These are phyloP conservation scores for Rhagoletis zephyria DNA, from an alignment of 1,140 invertebrate species.

Conservation along the genomic window DNA sequence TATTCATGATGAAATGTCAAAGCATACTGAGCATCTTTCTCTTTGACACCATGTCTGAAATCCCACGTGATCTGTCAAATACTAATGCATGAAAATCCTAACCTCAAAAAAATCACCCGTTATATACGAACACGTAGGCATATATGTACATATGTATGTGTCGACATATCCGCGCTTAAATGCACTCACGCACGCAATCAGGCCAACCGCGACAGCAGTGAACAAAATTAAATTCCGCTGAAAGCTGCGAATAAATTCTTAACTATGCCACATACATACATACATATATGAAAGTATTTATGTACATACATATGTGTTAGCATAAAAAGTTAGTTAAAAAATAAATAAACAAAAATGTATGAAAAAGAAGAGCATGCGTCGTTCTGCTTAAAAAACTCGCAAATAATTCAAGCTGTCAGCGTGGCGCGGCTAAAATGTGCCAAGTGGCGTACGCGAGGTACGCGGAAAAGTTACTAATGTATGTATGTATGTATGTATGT, in stretches of 20 bases:
- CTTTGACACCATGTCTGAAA: no score
- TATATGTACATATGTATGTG: not conserved
- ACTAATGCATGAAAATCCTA: no score
- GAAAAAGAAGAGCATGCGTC: not conserved
- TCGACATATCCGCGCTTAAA: not conserved
- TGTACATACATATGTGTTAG: not conserved
- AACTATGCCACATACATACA: not conserved
- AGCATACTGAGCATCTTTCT: no score
- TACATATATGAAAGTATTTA: not conserved
- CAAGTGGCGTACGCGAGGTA: not conserved
- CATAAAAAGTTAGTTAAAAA: not conserved
- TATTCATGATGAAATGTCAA: no score
- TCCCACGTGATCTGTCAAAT: no score
- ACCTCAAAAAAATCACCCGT: no score
- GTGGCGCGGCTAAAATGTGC: not conserved
- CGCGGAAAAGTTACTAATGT: not conserved
- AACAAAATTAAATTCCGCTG: not conserved
- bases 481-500: no score
- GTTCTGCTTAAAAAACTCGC: not conserved
- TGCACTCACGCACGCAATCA: slow-evolving; percentile 24
- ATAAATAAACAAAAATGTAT: not conserved
- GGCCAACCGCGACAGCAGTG: not conserved
- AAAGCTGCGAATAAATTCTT: not conserved
- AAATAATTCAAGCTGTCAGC: slow-evolving; percentile 31
- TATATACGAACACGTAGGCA: no score